Base-by-base conservation (phyloP, 1,140 invertebrate species). In the Magallana angulata region DNA sequence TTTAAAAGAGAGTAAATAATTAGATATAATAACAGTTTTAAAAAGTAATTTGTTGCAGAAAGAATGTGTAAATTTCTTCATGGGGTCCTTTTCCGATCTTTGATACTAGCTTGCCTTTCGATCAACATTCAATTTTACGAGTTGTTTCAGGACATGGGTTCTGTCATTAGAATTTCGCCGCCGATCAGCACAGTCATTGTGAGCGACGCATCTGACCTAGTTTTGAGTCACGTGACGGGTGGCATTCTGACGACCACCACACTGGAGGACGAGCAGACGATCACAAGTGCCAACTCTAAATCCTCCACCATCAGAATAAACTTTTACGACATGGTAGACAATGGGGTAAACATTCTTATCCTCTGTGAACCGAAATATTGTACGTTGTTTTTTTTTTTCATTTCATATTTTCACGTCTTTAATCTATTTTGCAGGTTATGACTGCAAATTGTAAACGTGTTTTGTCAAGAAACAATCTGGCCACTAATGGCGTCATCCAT, bases 381-480 rank as follows among this genome's bases (percentile, higher is more conserved):
- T 5, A 48, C 36, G 36, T 2, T 2, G 36, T 48, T 48, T 48
- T 48, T 48, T 36, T 48, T 48, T 48, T 5, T 48, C 36, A 48
- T 48, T 4, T 48, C 24, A 24, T 24, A 24, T 48, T 48, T 48
- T 48, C 36, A 48, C 36, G 36, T 48, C 36, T 48, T 48, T n/a
- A 57, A n/a, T 82, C 1, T 82, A 57, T 30, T 82, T 82, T 14
- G 36, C 7, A 95, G 94, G 82, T 95, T 82, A 92, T 95, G 36
- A 96, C 96, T 5, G 96, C 96, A 0, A 96, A 97, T 91, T 97
- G 97, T 92, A 96, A 96, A 14, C 93, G 95, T 58, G 89, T 97
- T 0, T 95, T 95, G 1, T 95, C 95, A 84, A 94, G 96, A 48
- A 96, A 97, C 91, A 95, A 96, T 86, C 94, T 96, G 88, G 96